Conservation (phyloP, 1,140 invertebrate species). For the Zaprionus inermis region DNA sequence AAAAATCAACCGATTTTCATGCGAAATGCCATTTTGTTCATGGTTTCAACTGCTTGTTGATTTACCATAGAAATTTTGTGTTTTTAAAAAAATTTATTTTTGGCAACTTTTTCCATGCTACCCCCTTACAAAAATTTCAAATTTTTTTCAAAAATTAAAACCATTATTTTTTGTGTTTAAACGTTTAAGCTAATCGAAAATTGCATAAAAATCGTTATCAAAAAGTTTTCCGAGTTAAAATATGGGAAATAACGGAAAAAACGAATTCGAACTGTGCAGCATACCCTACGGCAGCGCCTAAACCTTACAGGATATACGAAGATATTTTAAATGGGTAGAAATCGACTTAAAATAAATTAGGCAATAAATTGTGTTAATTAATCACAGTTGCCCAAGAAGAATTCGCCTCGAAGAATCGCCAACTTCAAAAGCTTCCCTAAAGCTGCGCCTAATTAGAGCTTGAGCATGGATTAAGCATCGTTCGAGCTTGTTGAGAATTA, state of each 20-base stretch:
- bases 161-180: no score
- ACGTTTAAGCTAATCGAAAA: not conserved
- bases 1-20: not conserved
- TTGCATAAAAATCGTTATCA: not conserved
- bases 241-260: not conserved
- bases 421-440: conserved; percentile 8
- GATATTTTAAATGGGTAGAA: not conserved
- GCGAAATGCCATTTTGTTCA: not conserved
- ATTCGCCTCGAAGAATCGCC: not conserved
- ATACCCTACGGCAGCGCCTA: not conserved
- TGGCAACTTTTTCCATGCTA: no score
- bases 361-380: conserved; percentile 9
- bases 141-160: no score
- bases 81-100: no score
- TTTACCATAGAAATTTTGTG: no score
- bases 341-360: conserved; percentile 4
- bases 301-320: not conserved
- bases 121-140: no score
- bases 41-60: not conserved
- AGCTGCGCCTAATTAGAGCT: conserved; percentile 35
- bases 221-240: not conserved
- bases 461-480: conserved; percentile 24
- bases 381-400: not conserved
- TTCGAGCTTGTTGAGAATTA: conserved; percentile 54
- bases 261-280: no score